Base-by-base conservation (phyloP, 2,797 vertebrate species). In the Synaphobranchus kaupii region DNA sequence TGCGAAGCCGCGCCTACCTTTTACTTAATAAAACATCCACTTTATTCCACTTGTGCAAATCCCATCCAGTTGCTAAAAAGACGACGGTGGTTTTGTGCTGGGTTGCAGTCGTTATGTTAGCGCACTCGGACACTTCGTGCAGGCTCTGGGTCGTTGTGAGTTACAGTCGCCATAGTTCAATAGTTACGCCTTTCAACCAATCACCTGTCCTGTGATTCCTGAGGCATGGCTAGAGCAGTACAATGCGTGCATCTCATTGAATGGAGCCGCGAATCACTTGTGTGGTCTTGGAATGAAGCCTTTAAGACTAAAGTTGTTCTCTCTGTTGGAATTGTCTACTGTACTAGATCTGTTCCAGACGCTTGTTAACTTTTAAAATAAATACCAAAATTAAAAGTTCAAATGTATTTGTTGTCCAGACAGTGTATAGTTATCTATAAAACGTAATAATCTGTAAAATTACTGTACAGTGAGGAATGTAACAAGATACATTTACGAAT, bases 191-290 rank as follows among this genome's bases (percentile, higher is more conserved):
- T 81, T 81, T 81, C 47, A 89, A 78, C 84, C 63, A 78, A 44
- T 90, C 89, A 89, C 81, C 86, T 86, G 91, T 87, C 90, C 88
- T 78, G 86, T 89, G 88, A 88, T 85, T 80, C 52, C 28, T 50
- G 86, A 84, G 87, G 89, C 85, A 48, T 12, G 20, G 56, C 54
- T 66, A 71, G 22, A 44, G 34, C 17, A 48, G 76, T 44, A 80
- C 76, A 80, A 22, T 82, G 63, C 84, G 44, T n/a, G 31, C 13
- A 3, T 48, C 83, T 80, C 52, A n/a, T 48, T 84, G 22, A 84
- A 80, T 47, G 81, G 39, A 39, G 25, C 63, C 17, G 22, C 44
- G 20, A n/a, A 20, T 17, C n/a, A 6, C n/a, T 80, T 44, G 28
- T 56, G 85, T 39, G 47, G 9, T 80, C 84, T n/a, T 28, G 13